Evolutionary conservation across 1,140 invertebrate genomes (phyloP), one percentile per base, ranked within the genome.

Genomic region (Hypothenemus hampei): DNA sequence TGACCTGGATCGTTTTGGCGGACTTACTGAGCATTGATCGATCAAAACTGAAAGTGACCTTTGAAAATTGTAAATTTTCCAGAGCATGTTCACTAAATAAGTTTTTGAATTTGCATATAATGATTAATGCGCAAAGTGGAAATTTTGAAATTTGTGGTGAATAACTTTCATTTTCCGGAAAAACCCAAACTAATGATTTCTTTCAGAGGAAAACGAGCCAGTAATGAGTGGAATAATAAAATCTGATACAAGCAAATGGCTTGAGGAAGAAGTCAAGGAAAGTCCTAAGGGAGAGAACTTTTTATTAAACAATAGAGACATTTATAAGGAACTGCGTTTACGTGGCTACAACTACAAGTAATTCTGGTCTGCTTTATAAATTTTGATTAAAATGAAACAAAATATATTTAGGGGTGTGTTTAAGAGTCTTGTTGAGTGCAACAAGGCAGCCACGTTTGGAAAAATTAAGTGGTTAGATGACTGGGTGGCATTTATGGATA

Each of bases 401-500:
- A 7, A 29, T 0, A 29, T 29, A 29, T 29, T 29, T 29, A 66
- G 69, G 18, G 85, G 86, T 21, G 66, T 81, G 0, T 96, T 94
- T 74, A 78, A 82, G 58, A 82, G 80, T 10, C 52, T 67, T 1
- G 36, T 48, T 20, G 29, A 35, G 16, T 59, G 51, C 53, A 57
- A 65, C 40, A 18, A 71, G 2, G 73, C 75, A 56, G 77, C 73
- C 19, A 60, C 51, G 0, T 66, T 61, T n/a, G 85, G 82, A 18
- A 68, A 67, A n/a, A 71, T 84, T 0, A 58, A 63, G 31, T 93
- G 90, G 90, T 71, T 72, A 7, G 67, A 86, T 63, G 93, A 95
- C 69, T 97, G 91, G 91, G 83, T 93, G 0, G 80, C 91, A 0
- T 97, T 94, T 69, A 82, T 97, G 78, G 94, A 97, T 70, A 92